These are phyloP conservation scores for Drosophila prosaltans DNA, from an alignment of 1,140 invertebrate genomes.

Conservation along the genomic window DNA sequence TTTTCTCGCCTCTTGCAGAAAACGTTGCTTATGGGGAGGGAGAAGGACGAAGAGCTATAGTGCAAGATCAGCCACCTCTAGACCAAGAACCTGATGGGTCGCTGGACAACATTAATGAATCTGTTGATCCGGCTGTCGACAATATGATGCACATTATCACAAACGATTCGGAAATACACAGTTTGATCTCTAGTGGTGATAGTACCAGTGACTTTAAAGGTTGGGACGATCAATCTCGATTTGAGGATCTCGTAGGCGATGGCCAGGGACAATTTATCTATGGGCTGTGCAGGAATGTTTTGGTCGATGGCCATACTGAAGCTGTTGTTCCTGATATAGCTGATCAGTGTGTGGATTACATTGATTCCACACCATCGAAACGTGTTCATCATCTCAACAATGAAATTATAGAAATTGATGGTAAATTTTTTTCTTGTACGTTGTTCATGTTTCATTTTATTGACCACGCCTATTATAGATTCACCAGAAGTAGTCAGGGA, in stretches of 20 bases:
- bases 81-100: neutral
- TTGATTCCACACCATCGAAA: constrained; percentile 23
- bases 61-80: neutral
- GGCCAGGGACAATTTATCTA: constrained; percentile 29
- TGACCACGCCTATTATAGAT: constrained; percentile 10
- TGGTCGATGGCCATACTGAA: neutral
- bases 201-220: constrained; percentile 44
- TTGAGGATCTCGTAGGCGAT: neutral
- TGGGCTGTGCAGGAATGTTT: constrained; percentile 27
- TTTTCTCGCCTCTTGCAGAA: constrained; percentile 50
- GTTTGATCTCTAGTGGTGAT: constrained; percentile 50
- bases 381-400: constrained; percentile 16
- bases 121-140: constrained; percentile 55
- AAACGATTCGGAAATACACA: constrained; percentile 56
- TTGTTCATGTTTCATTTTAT: neutral
- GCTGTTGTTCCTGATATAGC: neutral
- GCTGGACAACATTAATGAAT: neutral
- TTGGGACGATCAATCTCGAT: constrained; percentile 32
- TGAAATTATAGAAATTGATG: constrained; percentile 43
- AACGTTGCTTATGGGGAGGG: constrained; percentile 5
- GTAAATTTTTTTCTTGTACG: neutral
- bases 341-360: constrained; percentile 7
- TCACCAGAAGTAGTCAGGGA: constrained; percentile 35
- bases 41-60: neutral
- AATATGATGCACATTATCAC: constrained; percentile 59